Base-by-base conservation (phyloP, 2,888 invertebrate genomes). In the Fragum whitleyi region DNA sequence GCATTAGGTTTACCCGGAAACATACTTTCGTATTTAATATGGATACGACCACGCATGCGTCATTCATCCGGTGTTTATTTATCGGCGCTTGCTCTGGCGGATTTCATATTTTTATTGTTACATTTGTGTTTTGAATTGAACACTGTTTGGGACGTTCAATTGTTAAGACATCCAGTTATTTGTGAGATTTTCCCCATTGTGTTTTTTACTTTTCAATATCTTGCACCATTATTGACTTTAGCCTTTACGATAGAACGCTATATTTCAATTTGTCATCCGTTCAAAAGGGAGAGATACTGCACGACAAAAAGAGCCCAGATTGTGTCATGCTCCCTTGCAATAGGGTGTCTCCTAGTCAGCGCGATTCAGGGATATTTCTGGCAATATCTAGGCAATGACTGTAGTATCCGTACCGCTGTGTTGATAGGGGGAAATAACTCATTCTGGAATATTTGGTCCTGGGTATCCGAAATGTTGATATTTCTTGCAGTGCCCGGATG, bases 31-130 rank as follows among this genome's bases (percentile, higher is more conserved):
- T 90, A 94, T 73, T 74, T 92, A 51, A 90, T 94, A 59, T 94
- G 94, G 94, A 90, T 93, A 36, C 90, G 91, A 62, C 91, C 89
- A 70, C 87, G 91, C 69, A 94, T 94, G 93, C 89, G 93, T 16
- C 93, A 93, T 72, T 93, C 93, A 1, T 94, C 94, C 16, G 93
- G 94, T 32, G 91, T 90, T 70, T 94, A 94, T 85, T 87, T 94
- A 36, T 92, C 93, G 26, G 93, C 93, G 9, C 87, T 94, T 23
- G 93, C 93, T 0, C 71, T 93, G 51, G 87, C 90, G 53, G 94
- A 94, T 86, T 89, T 93, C 32, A 84, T 92, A 9, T 94, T 94
- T 79, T 87, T 94, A 36, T 59, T 88, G 1, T 79, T 93, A n/a
- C 91, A 92, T 74, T 77, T 93, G 21, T 71, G 94, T 29, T 91